Percentiles rank a stretch among this genome's conserved stretches.
Conservation (phyloP, 2,113 vertebrate species). For the Cichladusa arquata region DNA sequence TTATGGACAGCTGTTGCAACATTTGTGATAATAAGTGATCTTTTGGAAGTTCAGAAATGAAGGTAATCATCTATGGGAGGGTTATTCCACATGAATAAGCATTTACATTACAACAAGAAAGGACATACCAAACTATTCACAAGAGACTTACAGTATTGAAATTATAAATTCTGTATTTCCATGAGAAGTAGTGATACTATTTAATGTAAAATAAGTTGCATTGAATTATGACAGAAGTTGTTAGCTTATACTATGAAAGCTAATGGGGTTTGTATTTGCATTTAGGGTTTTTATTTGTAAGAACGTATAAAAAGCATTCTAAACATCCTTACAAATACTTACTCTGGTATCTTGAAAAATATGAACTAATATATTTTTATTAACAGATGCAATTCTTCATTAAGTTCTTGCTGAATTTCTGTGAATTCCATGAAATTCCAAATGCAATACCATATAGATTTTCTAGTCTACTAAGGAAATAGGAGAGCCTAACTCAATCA, state of each 20-base stretch:
- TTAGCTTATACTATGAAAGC: not conserved
- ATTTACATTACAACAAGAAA: not conserved
- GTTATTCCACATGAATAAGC: not conserved
- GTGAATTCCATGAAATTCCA: not conserved
- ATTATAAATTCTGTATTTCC: not conserved
- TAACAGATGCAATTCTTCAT: not conserved
- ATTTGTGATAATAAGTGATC: not conserved
- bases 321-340: not conserved
- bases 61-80: not conserved
- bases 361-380: not conserved
- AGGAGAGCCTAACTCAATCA: not conserved
- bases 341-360: not conserved
- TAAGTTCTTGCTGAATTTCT: not conserved
- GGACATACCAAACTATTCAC: not conserved
- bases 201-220: not conserved
- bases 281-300: not conserved
- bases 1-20: constrained; percentile 34
- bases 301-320: not conserved
- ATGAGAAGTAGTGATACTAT: not conserved
- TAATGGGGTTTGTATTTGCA: not conserved
- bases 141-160: not conserved
- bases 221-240: not conserved
- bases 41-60: not conserved
- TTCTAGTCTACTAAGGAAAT: not conserved
- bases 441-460: not conserved